Conservation (phyloP, 2,797 vertebrate genomes). For the Oophaga sylvatica region DNA sequence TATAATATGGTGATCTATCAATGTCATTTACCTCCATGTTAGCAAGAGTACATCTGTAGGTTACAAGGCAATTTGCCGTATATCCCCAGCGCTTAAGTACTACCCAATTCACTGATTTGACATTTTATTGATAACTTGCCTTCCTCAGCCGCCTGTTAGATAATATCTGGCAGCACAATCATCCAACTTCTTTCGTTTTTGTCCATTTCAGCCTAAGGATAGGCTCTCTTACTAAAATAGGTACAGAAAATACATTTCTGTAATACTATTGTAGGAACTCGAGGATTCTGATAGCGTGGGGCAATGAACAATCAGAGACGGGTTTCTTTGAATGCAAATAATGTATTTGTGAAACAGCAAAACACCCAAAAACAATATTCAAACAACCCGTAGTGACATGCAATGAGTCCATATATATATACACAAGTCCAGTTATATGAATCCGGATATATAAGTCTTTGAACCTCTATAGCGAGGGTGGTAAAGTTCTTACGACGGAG, state of each 20-base stretch:
- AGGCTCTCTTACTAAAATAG: conserved; percentile 20
- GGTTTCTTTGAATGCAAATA: too few species aligned
- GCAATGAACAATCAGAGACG: too few species aligned
- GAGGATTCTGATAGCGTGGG: too few species aligned
- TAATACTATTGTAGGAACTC: too few species aligned
- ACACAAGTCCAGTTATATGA: too few species aligned
- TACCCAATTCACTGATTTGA: conserved; percentile 50
- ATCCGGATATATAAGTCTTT: too few species aligned
- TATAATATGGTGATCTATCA: conserved; percentile 66
- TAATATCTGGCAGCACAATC: conserved; percentile 44
- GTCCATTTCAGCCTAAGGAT: conserved; percentile 56
- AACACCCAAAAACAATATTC: too few species aligned
- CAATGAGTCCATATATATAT: too few species aligned
- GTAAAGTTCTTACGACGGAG: too few species aligned
- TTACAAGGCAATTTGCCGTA: conserved; percentile 27
- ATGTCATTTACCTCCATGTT: conserved; percentile 63
- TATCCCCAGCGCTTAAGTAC: conserved; percentile 55
- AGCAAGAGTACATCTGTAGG: conserved; percentile 60
- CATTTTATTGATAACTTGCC: conserved; percentile 63
- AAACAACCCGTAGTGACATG: too few species aligned
- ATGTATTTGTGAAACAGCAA: too few species aligned
- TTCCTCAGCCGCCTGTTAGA: conserved; percentile 49
- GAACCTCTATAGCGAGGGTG: too few species aligned
- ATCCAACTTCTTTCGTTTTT: conserved; percentile 46
- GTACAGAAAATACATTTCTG: background rate